Evolutionary conservation across 92 coral and sea anemone species (phyloP), one percentile per base, ranked within the genome.

Genomic region (Siderastrea siderea): DNA sequence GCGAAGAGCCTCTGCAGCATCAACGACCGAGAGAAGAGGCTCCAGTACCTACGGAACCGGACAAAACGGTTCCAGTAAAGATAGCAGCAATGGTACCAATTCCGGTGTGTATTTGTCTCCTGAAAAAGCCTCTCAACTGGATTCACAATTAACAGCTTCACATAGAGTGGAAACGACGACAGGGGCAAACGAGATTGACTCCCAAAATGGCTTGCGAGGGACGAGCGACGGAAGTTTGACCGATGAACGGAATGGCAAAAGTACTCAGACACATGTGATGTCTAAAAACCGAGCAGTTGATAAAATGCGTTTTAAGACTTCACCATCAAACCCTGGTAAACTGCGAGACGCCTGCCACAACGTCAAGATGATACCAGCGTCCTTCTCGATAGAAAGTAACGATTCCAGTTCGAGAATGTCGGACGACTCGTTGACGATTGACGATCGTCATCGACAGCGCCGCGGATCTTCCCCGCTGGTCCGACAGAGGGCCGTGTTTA

Each of bases 401-500:
- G 93, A 93, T 17, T 94, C 95, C 47, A 88, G 96, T 26, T 87
- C 95, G 0, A 92, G 91, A 59, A 45, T 69, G 53, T 89, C 94
- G 3, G 98, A 95, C 74, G 98, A 95, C 64, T 93, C 96, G 16
- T 62, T 93, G 71, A 84, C 83, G 58, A 91, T 91, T 46, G 88
- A 91, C 80, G 93, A 92, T 12, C 88, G 68, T 2, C 89, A 89
- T 47, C 92, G 94, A 70, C 94, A 90, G 89, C 94, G 96, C 44
- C 93, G 96, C 49, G 94, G 96, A 6, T 97, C 99, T 26, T 95
- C 99, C 6, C 97, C 99, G 11, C 90, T 97, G 45, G 92, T 94
- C 75, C 98, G 99, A 68, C 99, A 97, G 51, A 97, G 83, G 63
- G 99, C 99, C 47, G 95, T 97, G 5, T 93, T 95, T 78, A 92